phyloP scores from a whole-genome alignment of 2,113 vertebrate genomes.

The Dissostichus mawsoni region DNA sequence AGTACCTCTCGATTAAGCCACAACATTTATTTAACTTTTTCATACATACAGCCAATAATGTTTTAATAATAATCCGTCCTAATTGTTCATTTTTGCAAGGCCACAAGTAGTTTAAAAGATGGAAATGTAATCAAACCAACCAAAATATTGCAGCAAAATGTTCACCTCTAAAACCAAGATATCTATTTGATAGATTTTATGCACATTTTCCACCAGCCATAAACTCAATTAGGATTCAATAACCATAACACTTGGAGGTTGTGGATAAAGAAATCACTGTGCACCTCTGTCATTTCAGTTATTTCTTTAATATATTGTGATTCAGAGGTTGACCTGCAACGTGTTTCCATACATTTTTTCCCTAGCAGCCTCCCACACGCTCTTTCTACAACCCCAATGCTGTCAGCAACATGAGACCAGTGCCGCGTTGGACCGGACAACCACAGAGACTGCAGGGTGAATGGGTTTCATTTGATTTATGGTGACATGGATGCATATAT shows the following conservation, averaged over 20 bases:
- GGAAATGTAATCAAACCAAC: not conserved
- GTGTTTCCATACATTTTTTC: not conserved
- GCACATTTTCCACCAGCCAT: not conserved
- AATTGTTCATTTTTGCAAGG: too few relatives aligned
- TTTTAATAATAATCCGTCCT: too few relatives aligned
- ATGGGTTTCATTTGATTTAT: slow-evolving; percentile 11
- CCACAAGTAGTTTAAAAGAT: not conserved
- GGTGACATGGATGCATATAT: not conserved
- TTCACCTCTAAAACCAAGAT: not conserved
- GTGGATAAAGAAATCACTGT: too few relatives aligned
- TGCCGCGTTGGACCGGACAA: slow-evolving; percentile 89
- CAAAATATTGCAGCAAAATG: not conserved
- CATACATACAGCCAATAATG: too few relatives aligned
- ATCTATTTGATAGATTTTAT: not conserved
- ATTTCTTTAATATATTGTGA: not conserved
- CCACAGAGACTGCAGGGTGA: slow-evolving; percentile 87
- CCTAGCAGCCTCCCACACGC: slow-evolving; percentile 85
- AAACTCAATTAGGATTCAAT: not conserved
- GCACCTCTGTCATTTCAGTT: not conserved
- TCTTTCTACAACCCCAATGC: slow-evolving; percentile 87
- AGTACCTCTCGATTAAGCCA: not conserved
- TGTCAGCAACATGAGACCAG: slow-evolving; percentile 76
- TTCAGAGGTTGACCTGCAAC: not conserved
- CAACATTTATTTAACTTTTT: too few relatives aligned
- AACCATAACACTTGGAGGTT: not conserved